phyloP scores from a whole-genome alignment of 2,888 invertebrate species.

The Drosophila dives region DNA sequence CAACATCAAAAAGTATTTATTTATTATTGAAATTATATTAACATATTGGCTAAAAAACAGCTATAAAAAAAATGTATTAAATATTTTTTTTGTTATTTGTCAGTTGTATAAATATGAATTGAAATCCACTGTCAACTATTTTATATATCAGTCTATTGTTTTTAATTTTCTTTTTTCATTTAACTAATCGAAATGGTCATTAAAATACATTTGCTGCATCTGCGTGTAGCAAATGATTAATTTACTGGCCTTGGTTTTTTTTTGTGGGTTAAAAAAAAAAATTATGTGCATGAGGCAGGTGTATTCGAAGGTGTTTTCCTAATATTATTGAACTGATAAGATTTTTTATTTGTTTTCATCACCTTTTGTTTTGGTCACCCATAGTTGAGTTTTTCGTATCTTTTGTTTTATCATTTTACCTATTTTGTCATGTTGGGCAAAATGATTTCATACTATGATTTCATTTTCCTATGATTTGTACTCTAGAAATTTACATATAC shows the following conservation, averaged over 20 bases:
- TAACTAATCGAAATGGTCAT: slow-evolving; percentile 23
- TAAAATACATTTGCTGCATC: slow-evolving; percentile 25
- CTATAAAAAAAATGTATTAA: slow-evolving; percentile 8
- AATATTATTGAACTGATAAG: not conserved
- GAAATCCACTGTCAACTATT: slow-evolving; percentile 38
- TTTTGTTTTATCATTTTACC: not conserved
- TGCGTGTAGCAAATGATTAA: not conserved
- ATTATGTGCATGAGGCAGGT: not conserved
- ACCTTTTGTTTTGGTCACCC: not conserved
- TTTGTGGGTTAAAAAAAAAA: not conserved
- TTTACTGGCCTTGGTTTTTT: not conserved
- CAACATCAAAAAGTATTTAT: slow-evolving; percentile 38
- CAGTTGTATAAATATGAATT: slow-evolving; percentile 59
- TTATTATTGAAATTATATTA: slow-evolving; percentile 62
- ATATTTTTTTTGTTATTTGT: slow-evolving; percentile 54
- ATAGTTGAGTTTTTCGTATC: not conserved
- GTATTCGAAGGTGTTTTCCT: too few species aligned
- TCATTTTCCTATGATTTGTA: not conserved
- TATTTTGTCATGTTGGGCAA: not conserved
- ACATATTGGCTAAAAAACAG: slow-evolving; percentile 10
- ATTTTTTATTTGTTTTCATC: not conserved
- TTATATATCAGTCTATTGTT: slow-evolving; percentile 3
- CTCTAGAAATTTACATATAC: not conserved
- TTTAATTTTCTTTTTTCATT: not conserved
- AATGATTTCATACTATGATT: not conserved